Percentiles rank a stretch among this genome's conserved stretches.
Evolutionary conservation across 2,888 invertebrate species (phyloP).

Genomic region (Anaspis maculata): DNA sequence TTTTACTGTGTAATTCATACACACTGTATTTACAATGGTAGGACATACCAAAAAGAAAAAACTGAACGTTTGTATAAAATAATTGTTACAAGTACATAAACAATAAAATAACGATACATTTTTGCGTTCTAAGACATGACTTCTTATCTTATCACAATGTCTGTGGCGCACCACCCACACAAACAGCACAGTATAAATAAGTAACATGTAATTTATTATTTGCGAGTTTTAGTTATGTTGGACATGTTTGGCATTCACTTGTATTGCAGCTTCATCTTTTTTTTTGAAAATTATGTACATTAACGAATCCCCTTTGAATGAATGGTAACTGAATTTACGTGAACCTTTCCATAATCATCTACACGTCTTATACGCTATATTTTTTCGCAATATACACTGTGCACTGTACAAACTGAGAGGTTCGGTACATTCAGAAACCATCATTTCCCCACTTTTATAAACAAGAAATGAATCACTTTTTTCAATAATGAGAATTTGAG

Average conservation of each 20-base stretch:
- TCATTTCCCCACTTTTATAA: conserved; percentile 2
- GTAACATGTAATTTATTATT: conserved; percentile 41
- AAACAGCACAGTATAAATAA: conserved; percentile 44
- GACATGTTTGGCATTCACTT: conserved; percentile 36
- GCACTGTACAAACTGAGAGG: conserved; percentile 13
- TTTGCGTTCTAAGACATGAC: conserved; percentile 40
- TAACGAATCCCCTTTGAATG: no score
- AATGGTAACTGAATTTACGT: no score
- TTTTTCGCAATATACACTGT: conserved; percentile 13
- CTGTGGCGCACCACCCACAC: conserved; percentile 40
- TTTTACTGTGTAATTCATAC: conserved; percentile 38
- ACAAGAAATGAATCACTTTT: no score
- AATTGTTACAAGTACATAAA: conserved; percentile 43
- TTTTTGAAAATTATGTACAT: conserved; percentile 18
- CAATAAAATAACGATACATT: conserved; percentile 42
- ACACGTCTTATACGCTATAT: no score
- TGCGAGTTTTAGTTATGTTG: conserved; percentile 37
- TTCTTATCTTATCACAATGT: conserved; percentile 42
- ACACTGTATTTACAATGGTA: conserved; percentile 42
- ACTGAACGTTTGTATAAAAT: conserved; percentile 42
- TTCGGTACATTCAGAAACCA: conserved; percentile 11
- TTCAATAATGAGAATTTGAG: conserved; percentile 7
- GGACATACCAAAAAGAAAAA: conserved; percentile 32
- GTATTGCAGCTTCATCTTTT: conserved; percentile 34
- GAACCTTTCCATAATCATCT: conserved; percentile 11